Base-by-base conservation (phyloP, 1,140 invertebrate species). In the Drosophila hydei region DNA sequence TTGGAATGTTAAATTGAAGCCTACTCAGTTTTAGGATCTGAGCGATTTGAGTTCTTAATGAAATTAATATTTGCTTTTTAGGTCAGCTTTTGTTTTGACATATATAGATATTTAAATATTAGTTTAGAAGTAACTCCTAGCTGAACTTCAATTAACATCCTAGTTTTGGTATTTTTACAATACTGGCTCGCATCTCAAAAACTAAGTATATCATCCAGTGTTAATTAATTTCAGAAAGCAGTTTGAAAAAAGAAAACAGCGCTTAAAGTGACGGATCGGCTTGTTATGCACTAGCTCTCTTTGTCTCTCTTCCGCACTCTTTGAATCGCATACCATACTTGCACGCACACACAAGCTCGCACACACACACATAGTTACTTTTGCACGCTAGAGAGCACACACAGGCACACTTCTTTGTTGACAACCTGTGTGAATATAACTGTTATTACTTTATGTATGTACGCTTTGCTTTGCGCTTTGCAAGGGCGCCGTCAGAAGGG, bases 391-490 rank as follows among this genome's bases (percentile, higher is more conserved):
- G 3, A 11, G 30, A 8, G 27, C 5, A 8, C 27, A 30, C 27
- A 51, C 14, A 30, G n/a, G n/a, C 27, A 19, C 12, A 3, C 8
- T n/a, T n/a, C 2, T 18, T 36, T 50, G n/a, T 12, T 54, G 23
- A n/a, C 47, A 27, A 63, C 60, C 50, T 55, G 51, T 64, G n/a
- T 16, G 42, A 60, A 21, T 60, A 27, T 36, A 48, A 60, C 58
- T 47, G 43, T n/a, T 55, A 21, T 36, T 14, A 21, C 18, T 21
- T 18, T 38, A 3, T 55, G 36, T 19, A n/a, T 33, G 11, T 14
- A 12, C 12, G 9, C 21, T n/a, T 5, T 23, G 30, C 14, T 8
- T 33, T 12, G 11, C 4, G 9, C 30, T 11, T 11, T 11, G 9
- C 30, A 33, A 33, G 9, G 30, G 30, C 30, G 30, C 12, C 6